Percentiles rank a stretch among this genome's conserved stretches.
Evolutionary conservation across 1,140 invertebrate species (phyloP).

Genomic region (Cylas formicarius): DNA sequence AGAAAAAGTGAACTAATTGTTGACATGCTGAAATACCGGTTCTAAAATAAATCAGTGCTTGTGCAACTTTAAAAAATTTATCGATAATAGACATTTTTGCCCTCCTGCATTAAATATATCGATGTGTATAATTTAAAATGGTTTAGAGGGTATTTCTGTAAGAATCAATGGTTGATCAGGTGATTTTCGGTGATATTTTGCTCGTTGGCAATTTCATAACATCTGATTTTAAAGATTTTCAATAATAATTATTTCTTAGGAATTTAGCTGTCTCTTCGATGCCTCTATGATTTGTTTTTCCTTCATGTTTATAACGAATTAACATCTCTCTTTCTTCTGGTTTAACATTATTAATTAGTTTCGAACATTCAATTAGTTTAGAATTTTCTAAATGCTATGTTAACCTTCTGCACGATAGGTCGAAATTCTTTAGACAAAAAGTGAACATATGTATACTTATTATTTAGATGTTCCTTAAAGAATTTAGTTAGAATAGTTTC

Average conservation of each 20-base stretch:
- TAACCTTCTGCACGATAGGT: no score
- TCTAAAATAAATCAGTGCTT: no score
- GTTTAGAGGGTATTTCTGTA: slow-evolving; percentile 1
- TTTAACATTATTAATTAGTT: neutral
- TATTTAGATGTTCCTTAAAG: no score
- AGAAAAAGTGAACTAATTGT: no score
- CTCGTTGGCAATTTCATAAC: slow-evolving; percentile 3
- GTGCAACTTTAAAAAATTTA: no score
- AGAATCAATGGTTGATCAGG: neutral
- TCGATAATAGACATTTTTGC: no score
- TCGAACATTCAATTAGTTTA: slow-evolving; percentile 2
- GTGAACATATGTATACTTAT: no score
- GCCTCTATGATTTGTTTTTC: slow-evolving; percentile 1
- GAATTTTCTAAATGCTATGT: neutral
- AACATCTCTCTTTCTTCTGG: neutral
- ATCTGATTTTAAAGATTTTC: neutral
- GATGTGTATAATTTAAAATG: slow-evolving; percentile 3
- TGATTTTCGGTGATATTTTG: slow-evolving; percentile 1
- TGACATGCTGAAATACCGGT: no score
- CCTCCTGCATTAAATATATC: slow-evolving; percentile 4
- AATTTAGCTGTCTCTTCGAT: neutral
- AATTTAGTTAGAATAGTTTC: no score
- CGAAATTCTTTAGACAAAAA: no score
- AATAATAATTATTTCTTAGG: slow-evolving; percentile 5
- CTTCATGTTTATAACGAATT: neutral